Conservation (phyloP, 37 sponge, comb jelly and placozoan genomes). For the Cliona cf. orientalis region DNA sequence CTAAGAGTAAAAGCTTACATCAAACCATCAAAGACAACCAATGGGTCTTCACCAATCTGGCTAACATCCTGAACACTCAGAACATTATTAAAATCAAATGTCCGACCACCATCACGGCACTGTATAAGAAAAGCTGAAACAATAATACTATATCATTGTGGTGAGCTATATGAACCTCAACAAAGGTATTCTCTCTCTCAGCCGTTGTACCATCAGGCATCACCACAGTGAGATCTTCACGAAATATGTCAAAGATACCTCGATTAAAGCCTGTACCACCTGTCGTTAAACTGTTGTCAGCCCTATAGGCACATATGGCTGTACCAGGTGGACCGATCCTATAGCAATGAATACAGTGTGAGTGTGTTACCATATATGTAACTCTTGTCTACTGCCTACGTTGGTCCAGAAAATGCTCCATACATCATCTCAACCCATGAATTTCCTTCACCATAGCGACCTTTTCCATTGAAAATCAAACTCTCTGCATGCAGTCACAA, state of each 20-base stretch:
- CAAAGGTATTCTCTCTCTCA: conserved; percentile 19
- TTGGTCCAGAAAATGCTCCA: conserved; percentile 46
- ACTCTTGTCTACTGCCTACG: conserved; percentile 10
- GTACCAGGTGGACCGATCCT: conserved; percentile 38
- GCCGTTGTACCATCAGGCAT: background rate
- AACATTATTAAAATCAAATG: background rate
- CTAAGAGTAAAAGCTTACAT: background rate
- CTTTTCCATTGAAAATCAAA: conserved; percentile 24
- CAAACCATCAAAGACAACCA: conserved; percentile 26
- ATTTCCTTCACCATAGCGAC: background rate
- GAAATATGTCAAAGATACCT: conserved; percentile 38
- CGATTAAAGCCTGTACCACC: background rate
- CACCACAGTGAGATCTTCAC: conserved; percentile 2
- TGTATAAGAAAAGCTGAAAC: background rate
- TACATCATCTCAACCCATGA: conserved; percentile 25
- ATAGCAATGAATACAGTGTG: background rate
- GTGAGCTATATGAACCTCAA: conserved; percentile 14
- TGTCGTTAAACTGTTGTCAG: conserved; percentile 13
- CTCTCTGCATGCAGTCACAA: conserved; percentile 14
- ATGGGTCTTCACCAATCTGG: conserved; percentile 20
- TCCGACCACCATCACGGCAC: conserved; percentile 26
- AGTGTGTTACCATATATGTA: background rate
- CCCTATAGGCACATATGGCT: conserved; percentile 46
- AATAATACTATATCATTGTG: background rate
- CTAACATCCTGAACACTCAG: conserved; percentile 3